phyloP scores from a whole-genome alignment of 2,888 invertebrate genomes.

The Cosmia pyralina region DNA sequence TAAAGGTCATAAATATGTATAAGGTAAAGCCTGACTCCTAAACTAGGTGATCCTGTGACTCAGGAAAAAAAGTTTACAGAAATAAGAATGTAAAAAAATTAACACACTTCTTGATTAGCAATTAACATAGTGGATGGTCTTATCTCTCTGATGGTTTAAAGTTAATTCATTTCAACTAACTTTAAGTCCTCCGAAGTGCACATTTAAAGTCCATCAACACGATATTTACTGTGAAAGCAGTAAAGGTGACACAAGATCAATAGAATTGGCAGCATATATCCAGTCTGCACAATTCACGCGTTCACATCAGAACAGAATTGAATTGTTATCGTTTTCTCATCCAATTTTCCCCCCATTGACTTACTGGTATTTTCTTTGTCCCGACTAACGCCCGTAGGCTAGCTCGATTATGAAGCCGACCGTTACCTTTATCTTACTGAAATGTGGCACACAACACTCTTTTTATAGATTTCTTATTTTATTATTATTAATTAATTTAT shows the following conservation, averaged over 20 bases:
- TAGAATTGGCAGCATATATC: constrained; percentile 20
- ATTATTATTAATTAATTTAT: constrained; percentile 13
- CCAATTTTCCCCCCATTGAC: constrained; percentile 32
- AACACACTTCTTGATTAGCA: neutral
- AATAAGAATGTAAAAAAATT: too few relatives aligned
- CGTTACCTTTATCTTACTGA: constrained; percentile 56
- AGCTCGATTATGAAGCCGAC: constrained; percentile 39
- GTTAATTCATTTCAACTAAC: neutral
- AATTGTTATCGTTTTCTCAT: constrained; percentile 24
- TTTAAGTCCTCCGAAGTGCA: neutral
- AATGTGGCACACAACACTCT: constrained; percentile 36
- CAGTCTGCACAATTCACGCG: constrained; percentile 1
- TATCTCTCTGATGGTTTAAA: neutral
- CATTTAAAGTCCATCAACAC: neutral
- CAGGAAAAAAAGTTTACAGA: too few relatives aligned
- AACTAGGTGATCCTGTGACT: too few relatives aligned
- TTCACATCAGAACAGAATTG: constrained; percentile 9
- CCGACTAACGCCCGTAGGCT: constrained; percentile 33
- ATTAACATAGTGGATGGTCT: neutral
- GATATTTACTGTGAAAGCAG: neutral
- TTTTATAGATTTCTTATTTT: constrained; percentile 47
- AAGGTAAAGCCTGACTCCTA: too few relatives aligned
- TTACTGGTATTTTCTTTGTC: constrained; percentile 37
- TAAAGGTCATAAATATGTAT: too few relatives aligned
- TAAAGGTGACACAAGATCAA: neutral